Evolutionary conservation across 2,888 invertebrate species (phyloP), one percentile per base, ranked within the genome.

Genomic region (Cabera pusaria): DNA sequence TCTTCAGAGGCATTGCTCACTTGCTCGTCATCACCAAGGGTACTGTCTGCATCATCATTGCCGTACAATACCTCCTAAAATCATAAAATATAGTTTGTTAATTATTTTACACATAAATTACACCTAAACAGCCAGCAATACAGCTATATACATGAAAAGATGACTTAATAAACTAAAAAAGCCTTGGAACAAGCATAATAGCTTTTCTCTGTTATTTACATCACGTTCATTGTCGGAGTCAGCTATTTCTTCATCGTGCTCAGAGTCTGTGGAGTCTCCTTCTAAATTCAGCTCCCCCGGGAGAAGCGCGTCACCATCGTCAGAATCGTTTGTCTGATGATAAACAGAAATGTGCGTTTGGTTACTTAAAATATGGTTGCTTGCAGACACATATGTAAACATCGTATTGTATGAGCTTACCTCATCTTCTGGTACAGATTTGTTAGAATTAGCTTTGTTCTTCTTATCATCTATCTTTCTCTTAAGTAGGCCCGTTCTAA

Each of bases 11-110:
- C 66, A 28, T 49, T 56, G 21, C 27, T 17, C 14, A 49, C 54
- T 18, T 58, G 49, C 22, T 67, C 66, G 11, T 78, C 75, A 29
- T 77, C 73, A 29, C 65, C 81, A 40, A 77, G 77, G 52, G 71
- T 88, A 59, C 64, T 82, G 50, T 91, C 91, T n/a, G 87, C 91
- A 53, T 88, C 88, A 28, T 90, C 91, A n/a, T n/a, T n/a, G 24
- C 88, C 84, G 72, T 92, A 93, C 47, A 89, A 38, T 2, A 87
- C 79, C 54, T 73, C 77, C 89, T 89, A 51, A n/a, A 72, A 68
- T 39, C 1, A 9, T 3, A 11, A 6, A 1, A 14, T 19, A 19
- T 6, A 18, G 6, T 10, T 1, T 6, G n/a, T 1, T 3, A 24
- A 3, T 9, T 3, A 5, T 26, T 24, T n/a, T 6, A 22, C 9